phyloP scores from a whole-genome alignment of 2,113 vertebrate genomes.

The Burhinus oedicnemus region DNA sequence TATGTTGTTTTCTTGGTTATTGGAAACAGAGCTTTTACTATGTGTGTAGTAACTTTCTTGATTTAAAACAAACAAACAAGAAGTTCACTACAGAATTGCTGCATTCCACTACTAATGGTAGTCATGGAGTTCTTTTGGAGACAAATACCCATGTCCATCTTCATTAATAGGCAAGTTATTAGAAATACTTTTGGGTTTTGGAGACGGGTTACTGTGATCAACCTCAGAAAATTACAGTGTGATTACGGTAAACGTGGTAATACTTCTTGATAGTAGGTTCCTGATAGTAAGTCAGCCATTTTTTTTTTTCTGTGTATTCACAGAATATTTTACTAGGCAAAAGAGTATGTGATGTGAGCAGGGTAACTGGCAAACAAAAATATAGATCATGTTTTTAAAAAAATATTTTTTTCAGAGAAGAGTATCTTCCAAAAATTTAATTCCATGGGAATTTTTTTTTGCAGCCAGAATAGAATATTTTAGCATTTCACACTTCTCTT shows the following conservation, averaged over 20 bases:
- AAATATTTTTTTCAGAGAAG: neutral
- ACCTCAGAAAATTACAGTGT: neutral
- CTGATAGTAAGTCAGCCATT: neutral
- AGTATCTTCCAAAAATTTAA: neutral
- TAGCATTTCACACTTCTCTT: neutral
- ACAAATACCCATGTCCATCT: neutral
- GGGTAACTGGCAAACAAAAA: neutral
- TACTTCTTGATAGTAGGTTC: neutral
- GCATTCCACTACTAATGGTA: neutral
- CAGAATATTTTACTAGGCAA: neutral
- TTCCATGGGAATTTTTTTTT: neutral
- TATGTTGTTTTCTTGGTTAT: neutral
- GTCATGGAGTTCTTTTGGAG: neutral
- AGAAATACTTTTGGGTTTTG: neutral
- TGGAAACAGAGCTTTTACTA: neutral
- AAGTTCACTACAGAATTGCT: neutral
- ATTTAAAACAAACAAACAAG: neutral
- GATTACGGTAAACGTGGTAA: neutral
- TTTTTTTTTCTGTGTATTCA: neutral
- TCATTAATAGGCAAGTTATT: neutral
- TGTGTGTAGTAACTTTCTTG: neutral
- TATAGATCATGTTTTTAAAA: neutral
- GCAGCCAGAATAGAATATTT: neutral
- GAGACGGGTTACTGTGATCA: neutral
- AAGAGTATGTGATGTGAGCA: neutral